Evolutionary conservation across 2,113 vertebrate genomes (phyloP).

Genomic region (Stercorarius parasiticus): DNA sequence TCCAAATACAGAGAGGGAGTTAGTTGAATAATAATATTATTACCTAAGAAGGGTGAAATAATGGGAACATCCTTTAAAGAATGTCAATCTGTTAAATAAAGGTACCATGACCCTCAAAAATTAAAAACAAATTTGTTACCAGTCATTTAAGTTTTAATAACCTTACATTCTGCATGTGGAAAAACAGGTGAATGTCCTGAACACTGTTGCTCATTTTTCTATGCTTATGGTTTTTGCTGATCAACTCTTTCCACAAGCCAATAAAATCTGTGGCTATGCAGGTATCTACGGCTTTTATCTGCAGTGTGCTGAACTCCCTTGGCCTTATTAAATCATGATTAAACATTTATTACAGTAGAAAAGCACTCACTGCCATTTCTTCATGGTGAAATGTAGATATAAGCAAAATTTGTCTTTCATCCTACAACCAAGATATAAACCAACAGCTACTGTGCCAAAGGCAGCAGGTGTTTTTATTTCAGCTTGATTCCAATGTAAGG

Average conservation of each 20-base stretch:
- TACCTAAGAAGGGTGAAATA: background rate
- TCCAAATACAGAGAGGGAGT: no score
- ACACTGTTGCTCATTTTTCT: background rate
- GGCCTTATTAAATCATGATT: background rate
- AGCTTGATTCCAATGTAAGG: background rate
- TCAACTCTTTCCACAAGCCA: background rate
- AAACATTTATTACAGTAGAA: background rate
- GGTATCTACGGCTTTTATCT: background rate
- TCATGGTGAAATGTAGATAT: background rate
- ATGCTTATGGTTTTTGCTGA: background rate
- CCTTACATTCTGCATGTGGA: background rate
- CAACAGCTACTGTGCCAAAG: background rate
- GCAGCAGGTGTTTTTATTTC: background rate
- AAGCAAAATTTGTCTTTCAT: background rate
- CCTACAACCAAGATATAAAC: background rate
- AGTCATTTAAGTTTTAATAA: background rate
- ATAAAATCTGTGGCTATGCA: background rate
- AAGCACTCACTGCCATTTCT: background rate
- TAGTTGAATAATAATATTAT: no score
- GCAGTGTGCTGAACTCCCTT: background rate
- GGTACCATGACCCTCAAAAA: background rate
- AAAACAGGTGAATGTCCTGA: background rate
- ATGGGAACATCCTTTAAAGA: background rate
- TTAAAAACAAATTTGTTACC: background rate
- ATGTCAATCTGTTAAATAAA: background rate